These are phyloP conservation scores for Rhizomys pruinosus DNA, from an alignment of 2,113 vertebrate species.

Conservation along the genomic window DNA sequence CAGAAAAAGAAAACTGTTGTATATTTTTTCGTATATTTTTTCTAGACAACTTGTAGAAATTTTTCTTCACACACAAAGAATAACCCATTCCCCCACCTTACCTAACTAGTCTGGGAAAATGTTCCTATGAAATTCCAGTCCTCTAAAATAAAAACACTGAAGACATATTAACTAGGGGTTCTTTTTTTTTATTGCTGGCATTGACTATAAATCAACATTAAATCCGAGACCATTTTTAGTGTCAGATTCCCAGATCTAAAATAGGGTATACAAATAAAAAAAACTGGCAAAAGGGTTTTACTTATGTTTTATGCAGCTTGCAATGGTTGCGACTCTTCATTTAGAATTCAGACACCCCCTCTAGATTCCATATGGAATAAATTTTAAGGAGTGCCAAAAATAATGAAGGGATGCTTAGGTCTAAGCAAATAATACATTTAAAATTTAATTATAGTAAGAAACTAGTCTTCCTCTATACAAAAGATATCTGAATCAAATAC, in stretches of 20 bases:
- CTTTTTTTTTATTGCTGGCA: slow-evolving; percentile 74
- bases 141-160: slow-evolving; percentile 73
- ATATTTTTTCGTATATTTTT: slow-evolving; percentile 75
- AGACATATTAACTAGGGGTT: slow-evolving; percentile 53
- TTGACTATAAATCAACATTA: slow-evolving; percentile 76
- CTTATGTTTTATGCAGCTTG: slow-evolving; percentile 78
- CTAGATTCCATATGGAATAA: slow-evolving; percentile 77
- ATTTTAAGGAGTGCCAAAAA: slow-evolving; percentile 75
- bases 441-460: slow-evolving; percentile 70
- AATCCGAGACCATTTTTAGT: slow-evolving; percentile 78
- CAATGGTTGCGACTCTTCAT: slow-evolving; percentile 76
- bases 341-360: slow-evolving; percentile 77
- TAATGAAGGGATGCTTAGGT: slow-evolving; percentile 71
- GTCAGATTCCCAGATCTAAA: slow-evolving; percentile 81
- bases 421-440: slow-evolving; percentile 72
- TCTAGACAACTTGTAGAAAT: slow-evolving; percentile 70
- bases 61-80: slow-evolving; percentile 64
- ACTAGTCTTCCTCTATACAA: slow-evolving; percentile 58
- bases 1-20: slow-evolving; percentile 67
- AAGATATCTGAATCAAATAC: slow-evolving; percentile 53
- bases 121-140: slow-evolving; percentile 69
- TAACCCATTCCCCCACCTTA: slow-evolving; percentile 54
- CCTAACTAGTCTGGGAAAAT: slow-evolving; percentile 63
- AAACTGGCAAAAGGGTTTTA: slow-evolving; percentile 79
- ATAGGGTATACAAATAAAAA: slow-evolving; percentile 76